Base-by-base conservation (phyloP, 2,888 invertebrate genomes). In the Agrotis ipsilon region DNA sequence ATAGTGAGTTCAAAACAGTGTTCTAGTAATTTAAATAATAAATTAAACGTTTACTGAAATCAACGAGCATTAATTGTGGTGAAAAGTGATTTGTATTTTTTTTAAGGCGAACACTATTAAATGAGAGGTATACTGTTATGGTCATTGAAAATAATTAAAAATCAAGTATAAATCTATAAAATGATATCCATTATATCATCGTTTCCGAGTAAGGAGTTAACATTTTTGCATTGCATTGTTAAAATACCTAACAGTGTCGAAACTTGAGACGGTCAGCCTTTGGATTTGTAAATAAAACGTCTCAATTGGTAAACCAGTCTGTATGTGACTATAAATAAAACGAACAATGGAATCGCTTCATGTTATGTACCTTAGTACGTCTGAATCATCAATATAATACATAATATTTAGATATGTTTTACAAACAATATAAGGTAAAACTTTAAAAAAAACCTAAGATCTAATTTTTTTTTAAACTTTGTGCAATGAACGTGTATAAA, bases 201-300 rank as follows among this genome's bases (percentile, higher is more conserved):
- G 39, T 39, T 39, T 39, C 39, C 39, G 39, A 39, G 46, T 39
- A n/a, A 16, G 24, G 2, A 24, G 9, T 9, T n/a, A n/a, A 16
- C 16, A 4, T n/a, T n/a, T n/a, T n/a, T n/a, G n/a, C 3, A 11
- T 24, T 62, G 32, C 13, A 52, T 32, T 52, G 32, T 72, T 72
- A 7, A 19, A 52, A 39, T 52, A n/a, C n/a, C n/a, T n/a, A 62
- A 73, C 52, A 46, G 18, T 32, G 18, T 32, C 19, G 13, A 45
- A 52, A 74, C 27, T 48, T n/a, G 19, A 55, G 46, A 48, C 27
- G 32, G 18, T 19, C 32, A 24, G 32, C 27, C 11, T 32, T 21
- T 16, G 14, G 52, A 64, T 72, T 73, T 48, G 16, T 43, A 63
- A 73, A n/a, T 27, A 43, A 51, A 48, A 48, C 43, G 13, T 24